Base-by-base conservation (phyloP, 2,888 invertebrate genomes). In the Tetragonisca angustula region DNA sequence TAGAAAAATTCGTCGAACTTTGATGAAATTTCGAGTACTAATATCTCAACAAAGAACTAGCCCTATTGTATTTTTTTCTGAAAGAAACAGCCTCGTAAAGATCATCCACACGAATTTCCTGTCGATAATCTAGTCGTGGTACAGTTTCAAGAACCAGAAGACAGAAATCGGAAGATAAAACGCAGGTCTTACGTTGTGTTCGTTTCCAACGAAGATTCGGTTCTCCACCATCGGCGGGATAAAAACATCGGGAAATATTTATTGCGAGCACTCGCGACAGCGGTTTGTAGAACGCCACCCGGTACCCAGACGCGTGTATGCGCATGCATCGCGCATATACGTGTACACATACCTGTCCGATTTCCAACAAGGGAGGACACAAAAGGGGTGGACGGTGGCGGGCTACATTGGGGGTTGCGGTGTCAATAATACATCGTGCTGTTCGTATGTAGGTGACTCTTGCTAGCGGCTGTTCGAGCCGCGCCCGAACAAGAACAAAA, bases 361-460 rank as follows among this genome's bases (percentile, higher is more conserved):
- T 91, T 90, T 87, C 87, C 87, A 91, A 88, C 89, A 87, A 87
- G 90, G 87, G 88, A 87, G 90, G 86, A 88, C 88, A 90, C 86
- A 86, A 83, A 83, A 81, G 83, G 90, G 90, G 85, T 89, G 87
- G 90, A 79, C 85, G 90, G 88, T 91, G 88, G 90, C 91, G 90
- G 89, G 90, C 90, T 91, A 90, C 91, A 92, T 91, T 90, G 91
- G 90, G 91, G 92, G 91, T 91, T 91, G 90, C 85, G 91, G 91
- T 92, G 92, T 92, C 92, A 92, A 92, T 92, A 92, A 92, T 92
- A 91, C 91, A 91, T 90, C 90, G 91, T 81, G 89, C 86, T 79
- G 75, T 78, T 83, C 84, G 90, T 91, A 91, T 91, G 91, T 91
- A 91, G 91, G 91, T 91, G 90, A 91, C 87, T 86, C 86, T 83